These are phyloP conservation scores for Chouioia cunea DNA, from an alignment of 2,888 invertebrate species.

Conservation along the genomic window DNA sequence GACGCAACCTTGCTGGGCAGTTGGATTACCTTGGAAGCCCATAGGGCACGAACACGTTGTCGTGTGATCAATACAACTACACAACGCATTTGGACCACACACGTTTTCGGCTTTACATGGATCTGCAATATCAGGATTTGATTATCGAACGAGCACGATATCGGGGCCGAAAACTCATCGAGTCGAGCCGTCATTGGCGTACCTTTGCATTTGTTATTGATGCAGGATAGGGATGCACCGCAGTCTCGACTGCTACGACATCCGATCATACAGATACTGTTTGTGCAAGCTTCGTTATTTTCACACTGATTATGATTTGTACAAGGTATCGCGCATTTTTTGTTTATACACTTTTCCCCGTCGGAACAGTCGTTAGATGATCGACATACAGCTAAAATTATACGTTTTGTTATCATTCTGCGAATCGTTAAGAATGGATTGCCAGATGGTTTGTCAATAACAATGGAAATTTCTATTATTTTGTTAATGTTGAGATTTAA, in stretches of 20 bases:
- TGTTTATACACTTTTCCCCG: conserved; percentile 84
- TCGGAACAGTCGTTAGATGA: conserved; percentile 82
- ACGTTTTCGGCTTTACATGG: conserved; percentile 82
- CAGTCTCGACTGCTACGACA: conserved; percentile 89
- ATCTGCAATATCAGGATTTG: conserved; percentile 67
- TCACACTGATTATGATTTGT: conserved; percentile 86
- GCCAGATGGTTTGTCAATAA: not conserved
- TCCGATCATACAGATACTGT: conserved; percentile 84
- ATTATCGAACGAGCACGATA: not conserved
- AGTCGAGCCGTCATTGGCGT: conserved; percentile 23
- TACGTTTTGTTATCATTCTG: conserved; percentile 26
- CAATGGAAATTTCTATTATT: conserved; percentile 34
- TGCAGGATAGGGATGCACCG: conserved; percentile 80
- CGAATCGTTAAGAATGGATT: conserved; percentile 3
- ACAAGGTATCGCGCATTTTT: conserved; percentile 85
- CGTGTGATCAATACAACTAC: conserved; percentile 80
- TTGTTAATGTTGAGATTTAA: conserved; percentile 28
- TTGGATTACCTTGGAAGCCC: conserved; percentile 89
- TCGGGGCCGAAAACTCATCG: not conserved
- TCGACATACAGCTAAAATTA: conserved; percentile 71
- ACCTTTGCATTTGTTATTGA: conserved; percentile 84
- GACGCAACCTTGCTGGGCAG: conserved; percentile 90
- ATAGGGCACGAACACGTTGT: conserved; percentile 85
- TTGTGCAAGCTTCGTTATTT: conserved; percentile 83
- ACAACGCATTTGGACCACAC: conserved; percentile 88